Evolutionary conservation across 2,797 vertebrate genomes (phyloP), one percentile per base, ranked within the genome.

Genomic region (Vireo griseus): DNA sequence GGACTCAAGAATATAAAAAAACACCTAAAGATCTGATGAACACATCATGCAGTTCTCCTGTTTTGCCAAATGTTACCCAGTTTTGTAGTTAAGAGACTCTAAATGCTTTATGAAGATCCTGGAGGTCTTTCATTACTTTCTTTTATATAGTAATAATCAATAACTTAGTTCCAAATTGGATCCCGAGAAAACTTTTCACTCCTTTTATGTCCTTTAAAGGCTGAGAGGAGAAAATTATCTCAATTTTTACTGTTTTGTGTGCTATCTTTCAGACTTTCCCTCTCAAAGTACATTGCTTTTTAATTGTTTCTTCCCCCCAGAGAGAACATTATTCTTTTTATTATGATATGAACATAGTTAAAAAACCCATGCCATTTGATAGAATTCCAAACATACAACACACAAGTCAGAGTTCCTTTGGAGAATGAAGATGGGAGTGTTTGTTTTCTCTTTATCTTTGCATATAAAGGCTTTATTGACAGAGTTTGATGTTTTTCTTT

Each of bases 401-500:
- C 28, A 45, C 7, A 83, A 77, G 50, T 50, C 17, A 63, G 31
- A 39, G 14, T 40, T 86, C 33, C 42, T 77, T 76, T 71, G n/a
- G 39, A 84, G 33, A 72, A 35, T 25, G 22, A 63, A 79, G 54
- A 31, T 5, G 22, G 51, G 25, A 52, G 21, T 42, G 18, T 55
- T 92, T 82, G 12, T 61, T 84, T 90, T 62, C 54, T 78, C 13
- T 68, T 67, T 80, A 15, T 77, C 55, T 86, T 91, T 93, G 33
- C 33, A 51, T 72, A 57, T 76, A 82, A 91, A 91, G 33, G 28
- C n/a, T 90, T 95, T 95, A 86, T 63, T 91, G 82, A 71, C 25
- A 62, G 44, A 61, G 11, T 45, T 74, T 57, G 35, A 0, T 50
- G 62, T 39, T 62, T 66, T 74, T 55, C 63, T 31, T 66, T 31